Base-by-base conservation (phyloP, 2,888 invertebrate species). In the Lamproptera curius region DNA sequence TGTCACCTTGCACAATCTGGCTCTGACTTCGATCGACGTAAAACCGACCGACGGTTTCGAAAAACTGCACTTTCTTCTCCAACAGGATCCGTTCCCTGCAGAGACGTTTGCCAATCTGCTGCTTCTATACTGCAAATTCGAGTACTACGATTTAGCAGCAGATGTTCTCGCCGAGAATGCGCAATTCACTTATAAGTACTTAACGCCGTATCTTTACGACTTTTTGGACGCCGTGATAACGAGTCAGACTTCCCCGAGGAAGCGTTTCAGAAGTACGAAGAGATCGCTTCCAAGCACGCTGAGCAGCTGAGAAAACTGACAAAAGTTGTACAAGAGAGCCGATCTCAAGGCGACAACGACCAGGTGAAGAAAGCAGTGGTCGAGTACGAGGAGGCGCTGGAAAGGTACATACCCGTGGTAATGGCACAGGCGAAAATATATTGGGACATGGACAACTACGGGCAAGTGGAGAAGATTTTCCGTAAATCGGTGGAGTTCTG, bases 401-500 rank as follows among this genome's bases (percentile, higher is more conserved):
- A 97, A 69, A 89, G 97, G 61, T 99, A 98, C 68, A 93, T 99
- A 52, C 99, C 99, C 0, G 97, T 98, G 1, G 90, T 99, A n/a
- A 99, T 99, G 99, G 97, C 98, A 0, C 97, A 99, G 78, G 98
- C 99, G 1, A 98, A 98, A 89, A 97, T 99, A 57, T 97, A 97
- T 70, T 99, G 99, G 99, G 97, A 99, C 57, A 91, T 95, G 75
- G 97, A 97, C 70, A 97, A 99, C 73, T 99, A 98, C 67, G 90
- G 92, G 1, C 97, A 98, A 70, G 98, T 99, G 1, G 98, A 99
- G 74, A 96, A 97, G 72, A 97, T 98, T 58, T 98, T 99, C 75
- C 92, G 97, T 23, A 97, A 98, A 73, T 97, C 97, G 50, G 97
- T 97, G 0, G 99, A 99, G 73, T 99, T 99, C 77, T 99, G 99